Evolutionary conservation across 2,888 invertebrate species (phyloP).

Genomic region (Patella ulyssiponensis): DNA sequence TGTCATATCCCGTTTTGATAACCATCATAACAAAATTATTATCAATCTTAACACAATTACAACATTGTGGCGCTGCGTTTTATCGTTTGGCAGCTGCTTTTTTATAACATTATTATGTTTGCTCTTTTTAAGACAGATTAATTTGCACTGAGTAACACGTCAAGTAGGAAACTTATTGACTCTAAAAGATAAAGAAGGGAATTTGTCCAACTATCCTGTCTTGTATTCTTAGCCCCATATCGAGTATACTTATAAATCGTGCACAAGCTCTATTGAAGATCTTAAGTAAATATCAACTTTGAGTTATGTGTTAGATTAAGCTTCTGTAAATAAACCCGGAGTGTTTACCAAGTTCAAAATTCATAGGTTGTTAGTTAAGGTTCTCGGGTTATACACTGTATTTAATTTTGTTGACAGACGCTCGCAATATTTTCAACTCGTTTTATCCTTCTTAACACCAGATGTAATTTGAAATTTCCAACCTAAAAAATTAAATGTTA

Average conservation of each 20-base stretch:
- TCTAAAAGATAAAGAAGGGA: neutral
- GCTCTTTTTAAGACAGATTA: neutral
- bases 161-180: neutral
- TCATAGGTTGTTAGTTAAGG: conserved; percentile 5
- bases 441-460: neutral
- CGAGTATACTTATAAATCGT: conserved; percentile 9
- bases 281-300: neutral
- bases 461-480: no score
- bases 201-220: neutral
- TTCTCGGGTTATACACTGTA: conserved; percentile 1
- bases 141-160: conserved; percentile 3
- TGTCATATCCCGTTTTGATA: no score
- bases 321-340: neutral
- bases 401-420: neutral
- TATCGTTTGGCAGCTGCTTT: no score
- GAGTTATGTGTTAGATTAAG: conserved; percentile 9
- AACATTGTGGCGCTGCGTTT: no score
- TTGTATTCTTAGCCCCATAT: conserved; percentile 3
- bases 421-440: neutral
- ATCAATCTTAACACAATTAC: no score
- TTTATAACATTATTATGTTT: no score
- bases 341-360: conserved; percentile 10
- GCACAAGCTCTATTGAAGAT: conserved; percentile 3
- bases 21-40: no score
- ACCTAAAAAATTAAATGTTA: no score